phyloP scores from a whole-genome alignment of 2,888 invertebrate genomes.

The Dicyrtoma fusca region DNA sequence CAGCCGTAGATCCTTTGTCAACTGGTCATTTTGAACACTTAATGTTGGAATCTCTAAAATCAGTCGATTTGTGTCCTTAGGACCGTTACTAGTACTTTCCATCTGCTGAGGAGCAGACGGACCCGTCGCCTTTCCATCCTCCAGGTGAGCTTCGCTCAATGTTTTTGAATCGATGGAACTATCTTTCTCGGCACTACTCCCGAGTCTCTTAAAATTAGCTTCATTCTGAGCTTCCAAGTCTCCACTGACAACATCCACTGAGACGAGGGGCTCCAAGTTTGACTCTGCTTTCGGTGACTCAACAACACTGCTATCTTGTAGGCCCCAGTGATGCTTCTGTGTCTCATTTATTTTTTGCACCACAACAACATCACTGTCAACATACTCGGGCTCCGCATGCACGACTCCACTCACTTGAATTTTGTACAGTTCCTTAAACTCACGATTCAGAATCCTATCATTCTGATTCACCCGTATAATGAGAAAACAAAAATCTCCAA shows the following conservation, averaged over 20 bases:
- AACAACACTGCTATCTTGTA: neutral
- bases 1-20: slow-evolving; percentile 33
- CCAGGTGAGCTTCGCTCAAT: slow-evolving; percentile 18
- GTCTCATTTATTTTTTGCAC: slow-evolving; percentile 62
- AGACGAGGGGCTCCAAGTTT: slow-evolving; percentile 1
- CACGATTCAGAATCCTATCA: slow-evolving; percentile 76
- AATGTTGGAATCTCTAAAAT: slow-evolving; percentile 25
- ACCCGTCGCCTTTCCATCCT: slow-evolving; percentile 2
- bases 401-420: slow-evolving; percentile 74
- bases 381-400: slow-evolving; percentile 22
- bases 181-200: slow-evolving; percentile 16
- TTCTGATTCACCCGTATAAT: slow-evolving; percentile 75
- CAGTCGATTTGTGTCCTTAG: slow-evolving; percentile 33
- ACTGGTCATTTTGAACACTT: slow-evolving; percentile 41
- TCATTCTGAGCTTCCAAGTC: slow-evolving; percentile 13
- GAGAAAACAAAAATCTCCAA: slow-evolving; percentile 95
- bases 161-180: slow-evolving; percentile 33
- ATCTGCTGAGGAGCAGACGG: neutral
- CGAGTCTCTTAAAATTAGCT: slow-evolving; percentile 17
- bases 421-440: slow-evolving; percentile 81
- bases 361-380: slow-evolving; percentile 67
- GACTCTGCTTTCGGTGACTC: too few relatives aligned
- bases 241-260: slow-evolving; percentile 21
- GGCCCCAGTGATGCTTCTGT: slow-evolving; percentile 33
- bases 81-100: slow-evolving; percentile 25